Base-by-base conservation (phyloP, 2,888 invertebrate genomes). In the Himalopsyche tibetana region DNA sequence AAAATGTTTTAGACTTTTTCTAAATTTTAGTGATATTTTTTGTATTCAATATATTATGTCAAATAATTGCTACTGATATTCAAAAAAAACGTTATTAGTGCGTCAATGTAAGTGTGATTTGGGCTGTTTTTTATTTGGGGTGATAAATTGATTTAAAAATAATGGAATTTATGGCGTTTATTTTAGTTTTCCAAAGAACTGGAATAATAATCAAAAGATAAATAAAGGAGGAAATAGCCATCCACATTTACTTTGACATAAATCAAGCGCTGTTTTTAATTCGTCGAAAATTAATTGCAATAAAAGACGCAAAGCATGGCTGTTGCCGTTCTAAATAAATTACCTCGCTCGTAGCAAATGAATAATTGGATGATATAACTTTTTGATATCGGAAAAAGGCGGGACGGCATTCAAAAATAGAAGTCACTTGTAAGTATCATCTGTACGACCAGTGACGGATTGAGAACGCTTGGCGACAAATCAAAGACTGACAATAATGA, bases 271-370 rank as follows among this genome's bases (percentile, higher is more conserved):
- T 74, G 74, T 74, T 74, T 74, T 74, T 74, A 74, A 74, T 74
- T 74, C 74, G 74, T 74, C 74, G 74, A 74, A 74, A 74, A 74
- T 74, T 74, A 74, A 74, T 74, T 74, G 74, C 74, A 74, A 74
- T 74, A 74, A 74, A 74, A 74, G 74, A 74, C 74, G 74, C 38
- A 74, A 74, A 74, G 74, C 74, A 74, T 74, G 74, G 74, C 36
- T 36, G 74, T 74, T 74, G 36, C 74, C 74, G 74, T 38, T 36
- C 74, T 36, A 36, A 74, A 74, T 74, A 74, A 74, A 74, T 74
- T 74, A 74, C 74, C 74, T 74, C 74, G 74, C 74, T 36, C 36
- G 74, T 74, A 74, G 28, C 38, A 74, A 74, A 74, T 74, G 74
- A 74, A 74, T 74, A 74, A 74, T 74, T 74, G 74, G 74, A 74